Base-by-base conservation (phyloP, 2,888 invertebrate species). In the Palloptera scutellata region DNA sequence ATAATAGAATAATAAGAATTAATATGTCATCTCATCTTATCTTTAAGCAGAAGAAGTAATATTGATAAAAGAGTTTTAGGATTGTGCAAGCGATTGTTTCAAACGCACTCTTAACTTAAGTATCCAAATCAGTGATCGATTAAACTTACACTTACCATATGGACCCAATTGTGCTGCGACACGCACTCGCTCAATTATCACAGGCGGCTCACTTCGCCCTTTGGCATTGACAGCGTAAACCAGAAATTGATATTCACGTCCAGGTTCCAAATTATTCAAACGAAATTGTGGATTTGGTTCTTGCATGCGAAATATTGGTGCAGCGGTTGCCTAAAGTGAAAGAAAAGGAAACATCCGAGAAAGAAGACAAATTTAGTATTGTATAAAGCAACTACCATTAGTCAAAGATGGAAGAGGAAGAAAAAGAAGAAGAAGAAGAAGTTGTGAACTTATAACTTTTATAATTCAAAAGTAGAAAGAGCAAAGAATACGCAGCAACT, bases 141-240 rank as follows among this genome's bases (percentile, higher is more conserved):
- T 20, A 42, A 42, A 15, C 2, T 62, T 63, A 20, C 69, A 78
- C 79, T 82, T 78, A 86, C 85, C 85, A 77, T 84, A 85, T 76
- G 85, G 85, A 75, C 85, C 84, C 78, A 85, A 77, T 77, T 84
- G 85, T 68, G 85, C 83, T 66, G 84, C 84, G 69, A 85, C 83
- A 73, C 84, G 81, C 67, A 85, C 83, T 68, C 83, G 80, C 75
- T 86, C 90, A 81, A 94, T 87, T 66, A 92, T 88, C 66, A 92
- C 91, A 1, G 93, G 91, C 62, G 90, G 91, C 66, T 88, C 86
- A 72, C 93, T 94, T 73, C 91, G 88, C 68, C 95, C 95, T 79
- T 91, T 89, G 9, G 92, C 91, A 75, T 95, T 95, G 75, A 92
- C 91, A 19, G 94, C 92, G 82, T 92, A 95, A 42, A 95, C 91